Percentiles rank a stretch among this genome's conserved stretches.
These are phyloP conservation scores for Stegana nigrithorax DNA, from an alignment of 2,888 invertebrate species.

Conservation along the genomic window DNA sequence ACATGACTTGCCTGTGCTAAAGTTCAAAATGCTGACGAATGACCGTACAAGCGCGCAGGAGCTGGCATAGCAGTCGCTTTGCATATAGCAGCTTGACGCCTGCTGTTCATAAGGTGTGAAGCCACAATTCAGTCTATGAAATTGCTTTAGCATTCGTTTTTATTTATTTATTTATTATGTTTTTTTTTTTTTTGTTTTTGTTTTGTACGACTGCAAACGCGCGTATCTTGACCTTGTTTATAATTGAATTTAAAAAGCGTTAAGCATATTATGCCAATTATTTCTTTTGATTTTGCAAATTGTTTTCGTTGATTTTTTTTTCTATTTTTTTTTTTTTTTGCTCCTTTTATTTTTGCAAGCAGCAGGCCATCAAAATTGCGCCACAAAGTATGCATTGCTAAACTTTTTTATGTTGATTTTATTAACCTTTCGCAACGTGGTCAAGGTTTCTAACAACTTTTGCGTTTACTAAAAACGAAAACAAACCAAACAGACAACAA, in stretches of 20 bases:
- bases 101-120: background rate
- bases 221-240: background rate
- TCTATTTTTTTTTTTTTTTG: too few relatives aligned
- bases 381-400: constrained; percentile 14
- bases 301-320: too few relatives aligned
- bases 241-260: background rate
- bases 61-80: too few relatives aligned
- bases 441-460: constrained; percentile 11
- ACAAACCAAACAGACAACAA: background rate
- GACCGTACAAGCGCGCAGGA: background rate
- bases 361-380: background rate
- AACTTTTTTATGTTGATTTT: constrained; percentile 15
- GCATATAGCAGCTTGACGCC: too few relatives aligned
- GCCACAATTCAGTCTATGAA: too few relatives aligned
- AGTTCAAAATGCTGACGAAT: background rate
- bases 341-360: too few relatives aligned
- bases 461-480: background rate
- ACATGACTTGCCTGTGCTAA: background rate
- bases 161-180: too few relatives aligned
- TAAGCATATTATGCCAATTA: constrained; percentile 8
- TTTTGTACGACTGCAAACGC: too few relatives aligned
- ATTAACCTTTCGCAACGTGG: constrained; percentile 9
- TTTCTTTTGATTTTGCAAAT: background rate
- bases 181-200: background rate
- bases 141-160: too few relatives aligned